Evolutionary conservation across 2,113 vertebrate species (phyloP), one percentile per base, ranked within the genome.

Genomic region (Hemiprocne comata): DNA sequence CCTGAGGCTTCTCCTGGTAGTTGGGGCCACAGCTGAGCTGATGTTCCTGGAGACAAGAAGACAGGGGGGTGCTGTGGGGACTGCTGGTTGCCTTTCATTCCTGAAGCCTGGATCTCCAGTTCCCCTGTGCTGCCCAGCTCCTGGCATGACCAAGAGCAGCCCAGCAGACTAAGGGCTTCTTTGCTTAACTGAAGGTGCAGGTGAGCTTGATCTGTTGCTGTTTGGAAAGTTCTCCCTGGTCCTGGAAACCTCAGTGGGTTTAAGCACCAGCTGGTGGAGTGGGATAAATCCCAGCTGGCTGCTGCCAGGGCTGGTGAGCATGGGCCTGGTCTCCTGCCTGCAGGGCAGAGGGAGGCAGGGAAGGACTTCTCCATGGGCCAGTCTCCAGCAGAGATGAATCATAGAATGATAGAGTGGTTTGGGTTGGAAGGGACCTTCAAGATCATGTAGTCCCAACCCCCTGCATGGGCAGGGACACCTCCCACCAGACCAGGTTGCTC

Each of bases 231-330:
- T 83, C 38, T 48, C 19, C 28, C 38, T 34, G 17, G 24, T 33
- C 8, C 60, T 65, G 57, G 51, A 76, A 71, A 34, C n/a, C 25
- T 40, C 2, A 1, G 8, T 61, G 60, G 15, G 21, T 54, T 72
- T 54, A 26, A 1, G 3, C 42, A 54, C 20, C n/a, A 50, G 11
- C 34, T 21, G 17, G 50, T 2, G 0, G 13, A 25, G 29, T 10
- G 8, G 42, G 42, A n/a, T 58, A 76, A n/a, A 31, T 46, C 28
- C 84, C 51, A n/a, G 21, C 36, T 48, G 38, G 10, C 44, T 66
- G 60, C 67, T 64, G 26, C 4, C 3, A 51, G 57, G 65, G 57
- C 31, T 67, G 60, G 61, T 18, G n/a, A 11, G 24, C 2, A 1
- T 17, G 61, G 74, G 48, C 40, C 31, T 40, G 2, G 0, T 7